These are phyloP conservation scores for Protobothrops mucrosquamatus DNA, from an alignment of 2,113 vertebrate genomes.

Conservation along the genomic window DNA sequence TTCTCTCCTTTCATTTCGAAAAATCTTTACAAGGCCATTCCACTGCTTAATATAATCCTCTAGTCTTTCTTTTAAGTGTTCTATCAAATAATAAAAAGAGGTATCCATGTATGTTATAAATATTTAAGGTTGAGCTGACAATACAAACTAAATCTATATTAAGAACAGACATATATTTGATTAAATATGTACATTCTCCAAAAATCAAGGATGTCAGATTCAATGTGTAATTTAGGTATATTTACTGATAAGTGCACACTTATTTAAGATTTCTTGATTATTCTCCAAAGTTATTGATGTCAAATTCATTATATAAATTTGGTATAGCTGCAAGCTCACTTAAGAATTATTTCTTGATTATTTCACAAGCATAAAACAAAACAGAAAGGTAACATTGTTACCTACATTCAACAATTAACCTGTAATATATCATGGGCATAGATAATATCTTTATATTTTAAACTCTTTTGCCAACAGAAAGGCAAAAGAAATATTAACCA, in stretches of 20 bases:
- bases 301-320: not conserved
- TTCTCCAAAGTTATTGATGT: not conserved
- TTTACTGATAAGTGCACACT: not conserved
- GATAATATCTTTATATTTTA: not conserved
- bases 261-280: not conserved
- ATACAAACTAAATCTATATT: constrained; percentile 15
- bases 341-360: not conserved
- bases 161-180: not conserved
- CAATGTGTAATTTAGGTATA: not conserved
- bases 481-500: not conserved
- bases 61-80: constrained; percentile 88
- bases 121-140: constrained; percentile 9
- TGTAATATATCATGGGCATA: not conserved
- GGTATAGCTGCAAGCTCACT: constrained; percentile 1
- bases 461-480: not conserved
- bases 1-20: constrained; percentile 94
- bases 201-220: constrained; percentile 6
- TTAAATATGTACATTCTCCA: not conserved
- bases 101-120: constrained; percentile 14
- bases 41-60: constrained; percentile 94
- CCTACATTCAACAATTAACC: not conserved
- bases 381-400: not conserved
- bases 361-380: not conserved
- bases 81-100: constrained; percentile 68
- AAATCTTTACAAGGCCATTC: constrained; percentile 96